A percentile compares a stretch with the other conserved stretches of the same genome.
phyloP scores from a whole-genome alignment of 2,888 invertebrate species.

The Neelides folsomi region DNA sequence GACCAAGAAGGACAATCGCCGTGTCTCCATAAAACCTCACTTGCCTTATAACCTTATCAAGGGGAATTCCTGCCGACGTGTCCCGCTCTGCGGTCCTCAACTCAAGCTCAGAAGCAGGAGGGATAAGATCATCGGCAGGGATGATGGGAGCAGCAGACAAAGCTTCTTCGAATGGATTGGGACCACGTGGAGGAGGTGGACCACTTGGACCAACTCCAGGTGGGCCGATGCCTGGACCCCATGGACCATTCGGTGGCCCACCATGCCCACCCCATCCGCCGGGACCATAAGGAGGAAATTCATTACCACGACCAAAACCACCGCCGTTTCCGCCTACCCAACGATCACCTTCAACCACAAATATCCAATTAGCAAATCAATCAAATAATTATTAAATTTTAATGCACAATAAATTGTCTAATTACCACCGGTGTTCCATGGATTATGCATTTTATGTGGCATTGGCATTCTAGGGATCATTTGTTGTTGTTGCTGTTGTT shows the following conservation, averaged over 20 bases:
- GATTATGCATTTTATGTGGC: slow-evolving; percentile 13
- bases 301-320: slow-evolving; percentile 1
- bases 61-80: slow-evolving; percentile 22
- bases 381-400: too few species aligned
- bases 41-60: slow-evolving; percentile 27
- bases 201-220: background rate
- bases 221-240: background rate
- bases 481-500: slow-evolving; percentile 15
- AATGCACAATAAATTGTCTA: background rate
- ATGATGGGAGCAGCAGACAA: slow-evolving; percentile 8
- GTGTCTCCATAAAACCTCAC: slow-evolving; percentile 74
- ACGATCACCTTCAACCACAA: too few species aligned
- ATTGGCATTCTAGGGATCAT: too few species aligned
- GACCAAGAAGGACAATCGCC: slow-evolving; percentile 53
- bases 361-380: too few species aligned
- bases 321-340: background rate
- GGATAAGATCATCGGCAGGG: slow-evolving; percentile 17
- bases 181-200: slow-evolving; percentile 19
- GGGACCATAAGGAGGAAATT: slow-evolving; percentile 9
- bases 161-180: slow-evolving; percentile 30
- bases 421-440: slow-evolving; percentile 18
- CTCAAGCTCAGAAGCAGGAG: slow-evolving; percentile 18
- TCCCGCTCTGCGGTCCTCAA: slow-evolving; percentile 19
- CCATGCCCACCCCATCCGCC: slow-evolving; percentile 6
- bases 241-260: background rate